Base-by-base conservation (phyloP, 2,888 invertebrate species). In the Lordiphosa andalusiaca region DNA sequence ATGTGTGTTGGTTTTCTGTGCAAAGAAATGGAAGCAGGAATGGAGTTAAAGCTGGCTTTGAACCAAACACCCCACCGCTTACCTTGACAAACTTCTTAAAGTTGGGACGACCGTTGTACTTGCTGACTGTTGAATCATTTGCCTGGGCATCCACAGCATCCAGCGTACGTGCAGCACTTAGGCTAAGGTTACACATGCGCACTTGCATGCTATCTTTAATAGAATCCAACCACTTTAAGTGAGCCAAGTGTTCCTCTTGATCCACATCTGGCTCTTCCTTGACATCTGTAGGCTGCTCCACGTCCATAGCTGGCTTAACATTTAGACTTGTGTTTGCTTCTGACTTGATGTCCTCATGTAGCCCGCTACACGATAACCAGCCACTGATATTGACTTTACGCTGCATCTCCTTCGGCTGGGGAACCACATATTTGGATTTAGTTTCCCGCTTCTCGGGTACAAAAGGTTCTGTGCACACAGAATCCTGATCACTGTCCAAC, bases 41-140 rank as follows among this genome's bases (percentile, higher is more conserved):
- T 19, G 0, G 3, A 4, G 19, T 3, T 19, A 2, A 19, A 19
- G 3, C 16, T 16, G 16, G 16, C 16, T 16, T 16, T 16, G 16
- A 16, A 16, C 1, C 16, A 16, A 16, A 16, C 16, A 16, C 1
- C 16, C 16, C 16, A 16, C 16, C 16, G 3, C 19, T 58, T 73
- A 88, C 89, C 88, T 89, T 89, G 3, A 84, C 73, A 63, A 89
- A 89, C 21, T 77, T 82, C 47, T 89, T 89, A 36, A 87, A 89
- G 59, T 89, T 89, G 53, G 75, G 86, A 12, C 69, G 69, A n/a
- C 50, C 53, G 35, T 42, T 62, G 39, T 59, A 60, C 7, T 71
- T 55, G 19, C 19, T 66, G n/a, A 47, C 35, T n/a, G 42, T 42
- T 4, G 25, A 33, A 19, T 35, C 49, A 6, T 47, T 61, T 5